Conservation (phyloP, 2,888 invertebrate species). For the Nesidiocoris tenuis region DNA sequence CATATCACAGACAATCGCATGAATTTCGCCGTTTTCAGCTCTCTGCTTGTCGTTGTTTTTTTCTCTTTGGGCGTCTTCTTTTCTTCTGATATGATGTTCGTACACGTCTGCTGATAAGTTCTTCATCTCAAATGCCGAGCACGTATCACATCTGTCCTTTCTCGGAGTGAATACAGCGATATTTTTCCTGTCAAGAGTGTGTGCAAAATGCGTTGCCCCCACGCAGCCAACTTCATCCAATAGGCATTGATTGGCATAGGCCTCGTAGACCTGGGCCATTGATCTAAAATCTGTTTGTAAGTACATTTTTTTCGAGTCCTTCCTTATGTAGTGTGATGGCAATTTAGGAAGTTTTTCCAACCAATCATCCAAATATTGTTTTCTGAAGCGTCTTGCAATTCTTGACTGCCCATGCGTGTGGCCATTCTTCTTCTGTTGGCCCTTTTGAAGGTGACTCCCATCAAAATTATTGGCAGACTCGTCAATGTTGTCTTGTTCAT, state of each 20-base stretch:
- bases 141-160: conserved; percentile 33
- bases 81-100: background rate
- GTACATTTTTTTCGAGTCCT: conserved; percentile 20
- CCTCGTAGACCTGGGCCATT: background rate
- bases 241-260: background rate
- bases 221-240: background rate
- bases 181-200: background rate
- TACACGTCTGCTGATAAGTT: conserved; percentile 12
- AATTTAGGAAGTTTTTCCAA: conserved; percentile 3
- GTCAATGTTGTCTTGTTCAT: too few species aligned
- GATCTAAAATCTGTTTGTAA: conserved; percentile 18
- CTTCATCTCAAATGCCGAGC: background rate
- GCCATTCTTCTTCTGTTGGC: background rate
- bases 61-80: conserved; percentile 11
- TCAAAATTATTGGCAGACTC: too few species aligned
- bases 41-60: conserved; percentile 9
- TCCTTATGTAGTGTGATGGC: conserved; percentile 2
- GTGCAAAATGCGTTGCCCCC: background rate
- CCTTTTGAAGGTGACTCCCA: too few species aligned
- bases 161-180: conserved; percentile 10
- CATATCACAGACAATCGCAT: conserved; percentile 5
- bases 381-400: background rate
- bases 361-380: background rate
- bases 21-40: background rate
- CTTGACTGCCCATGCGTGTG: conserved; percentile 5